These are phyloP conservation scores for Tarsius wallacei DNA, from an alignment of 2,797 vertebrate species.

Conservation along the genomic window DNA sequence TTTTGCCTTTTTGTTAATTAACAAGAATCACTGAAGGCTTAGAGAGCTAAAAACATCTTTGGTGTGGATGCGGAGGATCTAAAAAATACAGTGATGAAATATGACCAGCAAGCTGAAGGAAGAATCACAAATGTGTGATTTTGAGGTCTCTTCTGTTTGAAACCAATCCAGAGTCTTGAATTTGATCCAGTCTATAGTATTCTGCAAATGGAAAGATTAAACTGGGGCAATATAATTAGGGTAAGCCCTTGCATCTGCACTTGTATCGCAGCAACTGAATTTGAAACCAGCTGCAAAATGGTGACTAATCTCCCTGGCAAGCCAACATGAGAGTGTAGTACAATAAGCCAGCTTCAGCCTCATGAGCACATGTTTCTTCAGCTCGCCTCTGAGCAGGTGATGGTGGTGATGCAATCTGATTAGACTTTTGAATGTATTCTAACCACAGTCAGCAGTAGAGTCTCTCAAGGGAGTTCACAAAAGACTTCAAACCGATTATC, in stretches of 20 bases:
- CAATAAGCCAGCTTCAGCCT: conserved; percentile 76
- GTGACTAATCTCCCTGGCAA: conserved; percentile 85
- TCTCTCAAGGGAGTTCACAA: conserved; percentile 71
- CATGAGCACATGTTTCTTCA: conserved; percentile 65
- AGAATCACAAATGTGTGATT: conserved; percentile 62
- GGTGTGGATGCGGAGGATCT: neutral
- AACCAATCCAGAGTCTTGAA: conserved; percentile 65
- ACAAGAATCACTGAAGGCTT: neutral
- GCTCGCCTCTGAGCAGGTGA: conserved; percentile 81
- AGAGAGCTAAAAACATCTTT: conserved; percentile 29
- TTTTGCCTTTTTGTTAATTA: conserved; percentile 50
- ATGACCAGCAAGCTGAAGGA: neutral
- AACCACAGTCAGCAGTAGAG: conserved; percentile 81
- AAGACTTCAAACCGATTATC: conserved; percentile 67
- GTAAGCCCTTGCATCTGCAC: conserved; percentile 82
- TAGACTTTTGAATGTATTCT: conserved; percentile 79
- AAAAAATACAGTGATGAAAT: conserved; percentile 45
- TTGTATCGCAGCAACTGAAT: conserved; percentile 76
- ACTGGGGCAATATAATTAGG: conserved; percentile 81
- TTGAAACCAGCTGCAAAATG: conserved; percentile 84
- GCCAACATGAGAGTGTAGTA: conserved; percentile 73
- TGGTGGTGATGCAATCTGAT: conserved; percentile 81
- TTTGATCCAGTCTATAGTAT: conserved; percentile 55
- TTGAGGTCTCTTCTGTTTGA: conserved; percentile 64
- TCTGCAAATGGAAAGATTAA: conserved; percentile 77